Evolutionary conservation across 2,797 vertebrate species (phyloP).

Genomic region (Hafferia zeledoni): DNA sequence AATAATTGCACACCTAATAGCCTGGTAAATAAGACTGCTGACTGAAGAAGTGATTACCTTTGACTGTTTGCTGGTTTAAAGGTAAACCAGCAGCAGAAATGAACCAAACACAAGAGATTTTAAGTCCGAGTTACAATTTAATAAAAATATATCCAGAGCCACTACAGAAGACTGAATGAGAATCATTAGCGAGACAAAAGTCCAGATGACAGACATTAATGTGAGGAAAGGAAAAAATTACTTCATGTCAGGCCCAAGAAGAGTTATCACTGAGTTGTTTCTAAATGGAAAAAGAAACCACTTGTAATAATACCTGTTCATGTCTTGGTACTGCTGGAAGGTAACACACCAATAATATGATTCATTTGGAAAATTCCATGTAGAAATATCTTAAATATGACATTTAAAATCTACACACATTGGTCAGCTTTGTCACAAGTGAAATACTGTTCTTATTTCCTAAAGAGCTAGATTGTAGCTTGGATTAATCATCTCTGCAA

Average conservation of each 20-base stretch:
- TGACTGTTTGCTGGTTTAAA: background rate
- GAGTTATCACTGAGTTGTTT: background rate
- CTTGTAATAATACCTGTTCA: background rate
- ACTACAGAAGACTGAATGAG: background rate
- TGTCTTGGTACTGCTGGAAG: background rate
- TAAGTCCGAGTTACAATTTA: no score
- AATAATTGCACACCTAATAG: constrained; percentile 15
- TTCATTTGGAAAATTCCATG: background rate
- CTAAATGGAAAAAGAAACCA: background rate
- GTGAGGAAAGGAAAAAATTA: constrained; percentile 7
- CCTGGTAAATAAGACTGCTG: constrained; percentile 29
- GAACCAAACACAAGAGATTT: no score
- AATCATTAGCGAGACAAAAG: constrained; percentile 4
- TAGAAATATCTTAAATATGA: background rate
- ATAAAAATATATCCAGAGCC: background rate
- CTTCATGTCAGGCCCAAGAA: background rate
- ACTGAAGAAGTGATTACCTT: constrained; percentile 32
- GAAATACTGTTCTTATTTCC: background rate
- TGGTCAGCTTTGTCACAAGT: background rate
- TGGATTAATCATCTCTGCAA: background rate
- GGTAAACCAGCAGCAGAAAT: no score
- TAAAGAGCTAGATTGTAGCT: background rate
- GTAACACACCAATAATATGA: background rate
- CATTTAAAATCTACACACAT: background rate
- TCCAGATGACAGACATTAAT: constrained; percentile 22